phyloP scores from a whole-genome alignment of 2,888 invertebrate genomes.

The Drosophila meridionalis region DNA sequence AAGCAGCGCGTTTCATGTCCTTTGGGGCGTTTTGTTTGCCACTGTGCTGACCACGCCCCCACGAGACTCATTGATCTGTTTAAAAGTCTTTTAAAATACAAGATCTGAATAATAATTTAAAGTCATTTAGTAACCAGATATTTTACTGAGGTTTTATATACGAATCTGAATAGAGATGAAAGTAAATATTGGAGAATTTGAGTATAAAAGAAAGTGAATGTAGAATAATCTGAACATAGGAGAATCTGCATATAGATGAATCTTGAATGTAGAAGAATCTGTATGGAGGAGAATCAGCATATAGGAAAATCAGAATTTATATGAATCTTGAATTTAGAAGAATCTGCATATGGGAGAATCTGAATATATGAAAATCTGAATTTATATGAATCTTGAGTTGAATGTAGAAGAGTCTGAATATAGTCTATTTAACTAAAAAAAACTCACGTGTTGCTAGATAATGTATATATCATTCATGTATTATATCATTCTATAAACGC shows the following conservation, averaged over 20 bases:
- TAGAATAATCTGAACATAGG: neutral
- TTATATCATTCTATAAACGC: too few species aligned
- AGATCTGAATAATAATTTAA: neutral
- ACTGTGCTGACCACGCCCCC: constrained; percentile 28
- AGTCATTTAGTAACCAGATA: neutral
- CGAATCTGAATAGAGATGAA: neutral
- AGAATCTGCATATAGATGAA: neutral
- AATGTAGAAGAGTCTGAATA: neutral
- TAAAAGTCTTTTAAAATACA: neutral
- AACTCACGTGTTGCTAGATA: too few species aligned
- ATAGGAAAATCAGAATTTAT: neutral
- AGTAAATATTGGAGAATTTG: neutral
- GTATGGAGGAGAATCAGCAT: neutral
- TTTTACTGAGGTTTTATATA: too few species aligned
- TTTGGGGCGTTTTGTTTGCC: constrained; percentile 70
- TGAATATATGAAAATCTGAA: neutral
- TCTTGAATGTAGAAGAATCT: neutral
- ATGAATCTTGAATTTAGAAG: too few species aligned
- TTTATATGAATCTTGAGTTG: too few species aligned
- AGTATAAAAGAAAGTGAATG: neutral
- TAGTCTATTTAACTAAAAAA: too few species aligned
- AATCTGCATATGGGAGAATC: neutral
- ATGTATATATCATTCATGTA: too few species aligned
- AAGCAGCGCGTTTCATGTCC: constrained; percentile 5
- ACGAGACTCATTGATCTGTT: too few species aligned